phyloP scores from a whole-genome alignment of 1,140 invertebrate species.

The Hylaeus anthracinus region DNA sequence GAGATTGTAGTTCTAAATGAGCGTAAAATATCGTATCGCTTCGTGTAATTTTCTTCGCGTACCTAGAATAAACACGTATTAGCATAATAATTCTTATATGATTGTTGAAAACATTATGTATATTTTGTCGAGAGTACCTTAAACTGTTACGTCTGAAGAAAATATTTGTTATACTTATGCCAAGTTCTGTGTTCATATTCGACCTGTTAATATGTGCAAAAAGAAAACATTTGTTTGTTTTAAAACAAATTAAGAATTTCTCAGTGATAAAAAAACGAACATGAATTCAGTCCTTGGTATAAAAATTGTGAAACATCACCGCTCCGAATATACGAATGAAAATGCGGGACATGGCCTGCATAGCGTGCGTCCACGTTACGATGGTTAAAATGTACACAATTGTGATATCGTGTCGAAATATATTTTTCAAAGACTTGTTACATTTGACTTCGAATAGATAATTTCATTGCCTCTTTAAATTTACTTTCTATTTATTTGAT shows the following conservation, averaged over 20 bases:
- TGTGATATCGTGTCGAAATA: constrained; percentile 71
- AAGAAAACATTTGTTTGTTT: constrained; percentile 18
- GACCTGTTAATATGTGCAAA: constrained; percentile 1
- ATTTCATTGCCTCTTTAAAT: not conserved
- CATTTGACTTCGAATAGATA: constrained; percentile 18
- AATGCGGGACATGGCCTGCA: constrained; percentile 10
- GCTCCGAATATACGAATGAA: not conserved
- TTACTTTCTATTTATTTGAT: not conserved
- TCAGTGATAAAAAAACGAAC: not conserved
- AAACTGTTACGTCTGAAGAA: constrained; percentile 47
- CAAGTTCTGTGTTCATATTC: constrained; percentile 48
- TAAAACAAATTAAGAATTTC: constrained; percentile 1
- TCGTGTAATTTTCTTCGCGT: constrained; percentile 28
- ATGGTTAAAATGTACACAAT: constrained; percentile 61
- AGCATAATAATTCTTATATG: constrained; percentile 43
- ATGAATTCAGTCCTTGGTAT: constrained; percentile 36
- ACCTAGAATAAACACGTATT: constrained; percentile 14
- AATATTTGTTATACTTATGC: constrained; percentile 30
- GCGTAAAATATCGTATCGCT: constrained; percentile 15
- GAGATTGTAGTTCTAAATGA: constrained; percentile 16
- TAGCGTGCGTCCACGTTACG: constrained; percentile 29
- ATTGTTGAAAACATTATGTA: constrained; percentile 50
- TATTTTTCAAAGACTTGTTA: constrained; percentile 70
- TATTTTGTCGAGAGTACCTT: constrained; percentile 51
- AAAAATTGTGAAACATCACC: not conserved